Conservation (phyloP, 2,797 vertebrate genomes). For the Cirrhinus molitorella region DNA sequence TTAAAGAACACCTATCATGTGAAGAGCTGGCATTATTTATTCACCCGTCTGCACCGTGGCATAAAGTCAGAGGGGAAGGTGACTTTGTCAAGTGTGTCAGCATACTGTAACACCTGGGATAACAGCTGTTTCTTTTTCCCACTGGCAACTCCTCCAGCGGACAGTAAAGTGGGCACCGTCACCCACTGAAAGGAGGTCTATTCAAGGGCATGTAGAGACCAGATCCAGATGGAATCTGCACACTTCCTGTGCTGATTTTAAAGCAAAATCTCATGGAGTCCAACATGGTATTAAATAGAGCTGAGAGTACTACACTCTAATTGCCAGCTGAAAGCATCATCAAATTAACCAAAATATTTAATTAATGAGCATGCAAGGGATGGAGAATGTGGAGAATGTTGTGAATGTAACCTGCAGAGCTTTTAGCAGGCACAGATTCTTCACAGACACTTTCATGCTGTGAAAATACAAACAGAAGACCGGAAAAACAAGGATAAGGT, state of each 20-base stretch:
- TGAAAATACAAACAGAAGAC: neutral
- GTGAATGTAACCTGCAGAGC: neutral
- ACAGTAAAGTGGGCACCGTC: slow-evolving; percentile 40
- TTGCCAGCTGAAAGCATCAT: neutral
- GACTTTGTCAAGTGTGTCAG: slow-evolving; percentile 51
- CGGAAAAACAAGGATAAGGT: neutral
- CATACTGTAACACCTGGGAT: slow-evolving; percentile 51
- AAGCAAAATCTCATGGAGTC: slow-evolving; percentile 10
- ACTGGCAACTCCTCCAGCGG: neutral
- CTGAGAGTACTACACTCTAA: slow-evolving; percentile 2
- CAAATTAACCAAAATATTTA: neutral
- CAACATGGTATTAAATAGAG: neutral
- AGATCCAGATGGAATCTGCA: neutral
- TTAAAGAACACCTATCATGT: neutral
- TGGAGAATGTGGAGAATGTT: neutral
- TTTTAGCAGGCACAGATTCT: neutral
- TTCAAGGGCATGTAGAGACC: slow-evolving; percentile 18
- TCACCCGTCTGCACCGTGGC: slow-evolving; percentile 30
- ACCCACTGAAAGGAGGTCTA: slow-evolving; percentile 15
- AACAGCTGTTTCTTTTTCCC: slow-evolving; percentile 50
- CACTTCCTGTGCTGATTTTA: neutral
- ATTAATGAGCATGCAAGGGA: neutral
- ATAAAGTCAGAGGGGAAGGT: slow-evolving; percentile 47
- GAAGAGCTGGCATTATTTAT: neutral
- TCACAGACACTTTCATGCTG: neutral